A percentile compares a stretch with the other conserved stretches of the same genome.
phyloP scores from a whole-genome alignment of 2,888 invertebrate genomes.

The Chouioia cunea region DNA sequence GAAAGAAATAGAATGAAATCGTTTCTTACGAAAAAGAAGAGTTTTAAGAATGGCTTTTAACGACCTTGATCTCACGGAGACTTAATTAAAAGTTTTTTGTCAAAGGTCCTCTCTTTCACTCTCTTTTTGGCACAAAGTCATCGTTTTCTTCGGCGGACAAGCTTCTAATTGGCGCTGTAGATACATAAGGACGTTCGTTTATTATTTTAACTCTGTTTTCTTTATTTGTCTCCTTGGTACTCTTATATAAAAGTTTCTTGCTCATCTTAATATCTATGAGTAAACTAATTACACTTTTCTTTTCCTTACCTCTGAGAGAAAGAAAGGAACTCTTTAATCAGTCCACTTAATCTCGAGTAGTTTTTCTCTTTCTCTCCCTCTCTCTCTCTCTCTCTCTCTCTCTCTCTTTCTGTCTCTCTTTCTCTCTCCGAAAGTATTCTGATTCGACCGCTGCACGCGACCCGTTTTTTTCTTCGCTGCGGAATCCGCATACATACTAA shows the following conservation, averaged over 20 bases:
- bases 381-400: conserved; percentile 13
- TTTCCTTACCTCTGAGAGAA: background rate
- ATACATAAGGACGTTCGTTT: conserved; percentile 24
- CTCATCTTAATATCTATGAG: background rate
- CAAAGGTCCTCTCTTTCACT: conserved; percentile 2
- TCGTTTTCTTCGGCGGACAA: conserved; percentile 24
- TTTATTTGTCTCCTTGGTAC: background rate
- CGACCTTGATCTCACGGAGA: conserved; percentile 25
- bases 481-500: too few species aligned
- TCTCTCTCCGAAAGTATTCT: conserved; percentile 24
- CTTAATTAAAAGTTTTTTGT: conserved; percentile 26
- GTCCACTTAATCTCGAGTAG: conserved; percentile 45
- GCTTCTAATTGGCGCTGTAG: conserved; percentile 42
- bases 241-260: conserved; percentile 26
- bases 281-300: background rate
- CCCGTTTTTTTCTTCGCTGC: too few species aligned
- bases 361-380: background rate
- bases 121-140: conserved; percentile 6
- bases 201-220: conserved; percentile 4
- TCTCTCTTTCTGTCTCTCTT: conserved; percentile 14
- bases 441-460: conserved; percentile 33
- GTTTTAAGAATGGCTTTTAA: background rate
- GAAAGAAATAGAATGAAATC: too few species aligned
- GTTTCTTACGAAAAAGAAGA: background rate
- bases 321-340: conserved; percentile 36